These are phyloP conservation scores for Macaria liturata DNA, from an alignment of 2,888 invertebrate species.

Conservation along the genomic window DNA sequence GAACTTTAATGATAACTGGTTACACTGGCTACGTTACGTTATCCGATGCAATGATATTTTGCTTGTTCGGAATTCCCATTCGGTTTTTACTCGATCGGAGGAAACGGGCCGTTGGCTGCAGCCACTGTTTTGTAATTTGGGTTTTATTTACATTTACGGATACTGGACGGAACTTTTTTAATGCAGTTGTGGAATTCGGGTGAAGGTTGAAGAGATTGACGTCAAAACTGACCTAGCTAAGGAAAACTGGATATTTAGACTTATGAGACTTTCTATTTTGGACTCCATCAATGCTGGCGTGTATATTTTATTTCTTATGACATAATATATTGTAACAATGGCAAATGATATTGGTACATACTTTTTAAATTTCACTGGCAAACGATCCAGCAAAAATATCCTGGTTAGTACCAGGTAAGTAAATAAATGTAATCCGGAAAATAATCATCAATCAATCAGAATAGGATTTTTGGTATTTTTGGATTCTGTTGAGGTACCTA, in stretches of 20 bases:
- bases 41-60: slow-evolving; percentile 30
- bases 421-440: too few species aligned
- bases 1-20: neutral
- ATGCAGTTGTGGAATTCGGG: slow-evolving; percentile 21
- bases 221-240: slow-evolving; percentile 23
- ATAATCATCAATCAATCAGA: too few species aligned
- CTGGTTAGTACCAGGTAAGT: too few species aligned
- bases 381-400: too few species aligned
- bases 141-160: slow-evolving; percentile 38
- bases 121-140: slow-evolving; percentile 41
- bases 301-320: too few species aligned
- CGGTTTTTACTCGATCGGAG: slow-evolving; percentile 53
- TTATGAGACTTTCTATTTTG: neutral
- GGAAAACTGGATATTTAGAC: slow-evolving; percentile 9
- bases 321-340: too few species aligned
- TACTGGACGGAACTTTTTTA: slow-evolving; percentile 27
- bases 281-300: neutral
- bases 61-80: slow-evolving; percentile 51
- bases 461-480: too few species aligned
- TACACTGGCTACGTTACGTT: slow-evolving; percentile 29
- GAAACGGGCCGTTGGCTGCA: slow-evolving; percentile 40
- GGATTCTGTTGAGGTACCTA: too few species aligned
- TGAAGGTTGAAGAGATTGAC: slow-evolving; percentile 28
- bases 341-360: too few species aligned
- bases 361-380: too few species aligned